Conservation (phyloP, 2,888 invertebrate species). For the Pocota personata region DNA sequence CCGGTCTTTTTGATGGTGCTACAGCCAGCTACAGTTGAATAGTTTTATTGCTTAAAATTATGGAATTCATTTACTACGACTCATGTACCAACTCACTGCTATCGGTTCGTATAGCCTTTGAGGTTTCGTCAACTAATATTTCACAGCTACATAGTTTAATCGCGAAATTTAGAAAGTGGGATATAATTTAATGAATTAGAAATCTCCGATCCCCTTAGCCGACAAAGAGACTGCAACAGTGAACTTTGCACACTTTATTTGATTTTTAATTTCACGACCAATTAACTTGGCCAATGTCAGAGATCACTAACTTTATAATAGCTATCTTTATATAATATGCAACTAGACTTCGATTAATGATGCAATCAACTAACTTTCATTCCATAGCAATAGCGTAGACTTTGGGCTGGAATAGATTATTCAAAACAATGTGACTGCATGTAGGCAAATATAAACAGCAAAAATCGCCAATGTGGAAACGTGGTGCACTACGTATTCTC, state of each 20-base stretch:
- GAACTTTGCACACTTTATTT: neutral
- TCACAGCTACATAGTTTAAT: no score
- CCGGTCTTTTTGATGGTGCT: no score
- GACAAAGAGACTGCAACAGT: neutral
- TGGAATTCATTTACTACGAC: no score
- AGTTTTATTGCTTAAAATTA: no score
- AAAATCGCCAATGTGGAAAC: neutral
- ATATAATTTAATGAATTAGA: no score
- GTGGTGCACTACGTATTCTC: neutral
- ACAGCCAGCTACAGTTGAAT: no score
- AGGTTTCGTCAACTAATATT: no score
- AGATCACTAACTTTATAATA: constrained; percentile 4
- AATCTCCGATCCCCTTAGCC: neutral
- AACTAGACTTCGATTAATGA: constrained; percentile 14
- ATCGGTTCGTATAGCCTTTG: no score
- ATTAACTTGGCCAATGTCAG: constrained; percentile 8
- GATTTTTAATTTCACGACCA: constrained; percentile 1
- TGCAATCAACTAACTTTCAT: constrained; percentile 16
- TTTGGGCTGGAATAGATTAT: constrained; percentile 32
- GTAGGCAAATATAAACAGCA: neutral
- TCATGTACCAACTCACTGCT: no score
- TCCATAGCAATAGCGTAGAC: constrained; percentile 12
- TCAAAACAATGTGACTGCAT: neutral
- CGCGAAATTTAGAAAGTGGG: no score
- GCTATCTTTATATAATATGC: neutral